Base-by-base conservation (phyloP, 1,140 invertebrate genomes). In the Protaetia brevitarsis region DNA sequence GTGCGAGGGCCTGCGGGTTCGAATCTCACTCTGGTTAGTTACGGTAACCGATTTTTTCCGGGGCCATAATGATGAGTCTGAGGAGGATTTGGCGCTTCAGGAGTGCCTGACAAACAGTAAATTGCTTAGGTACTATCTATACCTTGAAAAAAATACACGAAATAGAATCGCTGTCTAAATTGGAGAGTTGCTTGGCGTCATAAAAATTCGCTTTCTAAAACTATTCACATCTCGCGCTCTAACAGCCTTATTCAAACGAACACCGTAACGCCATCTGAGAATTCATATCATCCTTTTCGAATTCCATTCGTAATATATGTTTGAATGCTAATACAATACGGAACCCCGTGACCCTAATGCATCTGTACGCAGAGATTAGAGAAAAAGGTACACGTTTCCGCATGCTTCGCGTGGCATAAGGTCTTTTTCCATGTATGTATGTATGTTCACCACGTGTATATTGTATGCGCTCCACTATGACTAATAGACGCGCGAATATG, bases 321-420 rank as follows among this genome's bases (percentile, higher is more conserved):
- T 16, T 51, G 2, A 23, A 51, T 51, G 41, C 41, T 23, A 51
- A 51, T 51, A 51, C 21, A 51, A 23, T 51, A 23, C 41, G 19
- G 41, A 23, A 19, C 41, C 41, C n/a, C 41, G 41, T 51, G 19
- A 51, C 41, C 41, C 19, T 51, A 51, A 51, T 51, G 41, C 13
- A 51, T 21, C 3, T 26, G 19, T 23, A 51, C n/a, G 19, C 3
- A 19, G 19, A 19, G 41, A 51, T 51, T 6, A 51, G 26, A 51
- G 41, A 51, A 51, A 51, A 21, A 16, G 6, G 11, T 51, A 23
- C 13, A 5, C 7, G 26, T 51, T 51, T 51, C 41, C 41, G 41
- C 41, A 51, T 51, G 19, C 19, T 51, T 51, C 41, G 21, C 26
- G 21, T 23, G 3, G 41, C 3, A 10, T 23, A 51, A 51, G 13